These are phyloP conservation scores for Stramonita haemastoma DNA, from an alignment of 2,888 invertebrate genomes.

Conservation along the genomic window DNA sequence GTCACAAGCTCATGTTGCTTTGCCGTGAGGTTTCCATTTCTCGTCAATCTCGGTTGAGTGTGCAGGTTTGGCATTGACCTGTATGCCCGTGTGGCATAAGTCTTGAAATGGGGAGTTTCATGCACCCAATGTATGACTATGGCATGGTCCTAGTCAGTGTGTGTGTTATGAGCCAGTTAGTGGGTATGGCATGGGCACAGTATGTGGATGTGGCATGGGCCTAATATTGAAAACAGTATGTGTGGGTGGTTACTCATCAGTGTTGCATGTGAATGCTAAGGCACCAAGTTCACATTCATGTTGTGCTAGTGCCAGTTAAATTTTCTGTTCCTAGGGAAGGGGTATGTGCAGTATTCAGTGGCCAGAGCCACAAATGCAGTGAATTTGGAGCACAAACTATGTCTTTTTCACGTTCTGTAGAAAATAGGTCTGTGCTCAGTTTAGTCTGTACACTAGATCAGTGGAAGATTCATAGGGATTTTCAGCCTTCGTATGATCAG, in stretches of 20 bases:
- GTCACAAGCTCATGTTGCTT: not conserved
- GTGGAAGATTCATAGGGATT: not conserved
- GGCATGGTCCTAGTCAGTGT: too few species aligned
- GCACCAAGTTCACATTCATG: too few species aligned
- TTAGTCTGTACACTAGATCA: too few species aligned
- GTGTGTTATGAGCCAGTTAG: not conserved
- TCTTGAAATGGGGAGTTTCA: not conserved
- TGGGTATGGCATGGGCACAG: not conserved
- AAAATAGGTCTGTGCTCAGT: too few species aligned
- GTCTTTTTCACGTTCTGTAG: too few species aligned
- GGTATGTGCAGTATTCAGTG: slow-evolving; percentile 1
- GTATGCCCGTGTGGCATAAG: not conserved
- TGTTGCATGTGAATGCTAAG: not conserved
- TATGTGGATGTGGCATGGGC: too few species aligned
- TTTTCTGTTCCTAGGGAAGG: not conserved
- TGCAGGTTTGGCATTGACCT: not conserved
- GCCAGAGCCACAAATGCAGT: too few species aligned
- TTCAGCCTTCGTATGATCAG: not conserved
- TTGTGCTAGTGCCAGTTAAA: not conserved
- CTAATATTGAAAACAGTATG: not conserved
- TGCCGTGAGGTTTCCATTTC: not conserved
- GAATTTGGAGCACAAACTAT: too few species aligned
- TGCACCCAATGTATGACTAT: too few species aligned
- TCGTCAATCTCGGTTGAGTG: not conserved
- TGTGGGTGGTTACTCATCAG: not conserved